phyloP scores from a whole-genome alignment of 2,888 invertebrate genomes.

The Theretra japonica region DNA sequence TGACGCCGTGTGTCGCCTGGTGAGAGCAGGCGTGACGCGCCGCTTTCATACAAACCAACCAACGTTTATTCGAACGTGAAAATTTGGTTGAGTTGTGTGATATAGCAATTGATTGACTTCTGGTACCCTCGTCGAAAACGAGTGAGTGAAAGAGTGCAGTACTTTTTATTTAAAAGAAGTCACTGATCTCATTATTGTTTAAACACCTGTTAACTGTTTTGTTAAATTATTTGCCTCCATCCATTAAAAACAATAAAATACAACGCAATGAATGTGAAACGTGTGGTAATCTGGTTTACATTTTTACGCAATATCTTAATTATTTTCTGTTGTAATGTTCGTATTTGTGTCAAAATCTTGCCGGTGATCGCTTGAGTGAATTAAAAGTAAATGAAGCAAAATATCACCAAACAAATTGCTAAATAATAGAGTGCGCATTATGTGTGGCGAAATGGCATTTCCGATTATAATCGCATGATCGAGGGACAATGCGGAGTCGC shows the following conservation, averaged over 20 bases:
- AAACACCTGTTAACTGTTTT: no score
- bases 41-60: background rate
- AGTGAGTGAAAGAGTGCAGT: no score
- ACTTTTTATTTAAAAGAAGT: no score
- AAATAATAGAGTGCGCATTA: constrained; percentile 10
- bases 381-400: constrained; percentile 8
- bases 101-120: background rate
- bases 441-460: constrained; percentile 18
- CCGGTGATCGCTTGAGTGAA: background rate
- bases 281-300: background rate
- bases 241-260: no score
- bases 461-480: constrained; percentile 17
- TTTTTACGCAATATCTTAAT: background rate
- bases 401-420: constrained; percentile 20
- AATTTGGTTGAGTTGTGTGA: background rate
- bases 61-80: background rate
- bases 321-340: no score
- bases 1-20: background rate
- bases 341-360: background rate
- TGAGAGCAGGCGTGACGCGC: constrained; percentile 37
- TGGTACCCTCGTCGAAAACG: background rate
- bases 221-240: no score
- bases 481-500: constrained; percentile 11
- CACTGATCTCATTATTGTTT: no score
- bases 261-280: background rate